Conservation (phyloP, 2,797 vertebrate species). For the Amphiprion clarkii region DNA sequence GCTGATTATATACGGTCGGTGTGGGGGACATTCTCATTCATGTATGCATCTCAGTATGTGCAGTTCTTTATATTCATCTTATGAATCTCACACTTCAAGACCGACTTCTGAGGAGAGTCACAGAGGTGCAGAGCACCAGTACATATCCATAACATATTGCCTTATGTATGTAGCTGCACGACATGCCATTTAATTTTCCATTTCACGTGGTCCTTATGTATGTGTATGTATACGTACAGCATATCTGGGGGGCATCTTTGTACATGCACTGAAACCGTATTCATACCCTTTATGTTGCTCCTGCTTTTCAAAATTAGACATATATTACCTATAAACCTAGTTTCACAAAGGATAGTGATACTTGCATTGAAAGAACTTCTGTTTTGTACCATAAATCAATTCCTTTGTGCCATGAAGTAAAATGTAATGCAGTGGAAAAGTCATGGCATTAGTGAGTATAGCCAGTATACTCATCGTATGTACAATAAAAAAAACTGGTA, state of each 20-base stretch:
- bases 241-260: neutral
- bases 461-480: neutral
- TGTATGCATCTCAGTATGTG: slow-evolving; percentile 78
- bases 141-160: slow-evolving; percentile 47
- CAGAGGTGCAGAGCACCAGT: slow-evolving; percentile 42
- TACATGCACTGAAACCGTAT: slow-evolving; percentile 11
- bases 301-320: neutral
- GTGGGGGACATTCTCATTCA: slow-evolving; percentile 84
- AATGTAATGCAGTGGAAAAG: neutral
- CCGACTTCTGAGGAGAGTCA: slow-evolving; percentile 66
- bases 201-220: neutral
- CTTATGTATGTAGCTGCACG: slow-evolving; percentile 17
- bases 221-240: neutral
- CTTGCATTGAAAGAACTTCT: neutral
- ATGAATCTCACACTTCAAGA: slow-evolving; percentile 64
- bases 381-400: slow-evolving; percentile 12
- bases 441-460: neutral
- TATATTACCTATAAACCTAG: neutral
- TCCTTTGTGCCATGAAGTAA: neutral
- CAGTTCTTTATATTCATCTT: slow-evolving; percentile 71
- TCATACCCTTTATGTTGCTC: neutral
- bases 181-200: slow-evolving; percentile 22
- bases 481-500: neutral
- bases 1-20: slow-evolving; percentile 82
- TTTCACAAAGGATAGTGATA: neutral